Conservation (phyloP, 2,888 invertebrate species). For the Lithodes maja region DNA sequence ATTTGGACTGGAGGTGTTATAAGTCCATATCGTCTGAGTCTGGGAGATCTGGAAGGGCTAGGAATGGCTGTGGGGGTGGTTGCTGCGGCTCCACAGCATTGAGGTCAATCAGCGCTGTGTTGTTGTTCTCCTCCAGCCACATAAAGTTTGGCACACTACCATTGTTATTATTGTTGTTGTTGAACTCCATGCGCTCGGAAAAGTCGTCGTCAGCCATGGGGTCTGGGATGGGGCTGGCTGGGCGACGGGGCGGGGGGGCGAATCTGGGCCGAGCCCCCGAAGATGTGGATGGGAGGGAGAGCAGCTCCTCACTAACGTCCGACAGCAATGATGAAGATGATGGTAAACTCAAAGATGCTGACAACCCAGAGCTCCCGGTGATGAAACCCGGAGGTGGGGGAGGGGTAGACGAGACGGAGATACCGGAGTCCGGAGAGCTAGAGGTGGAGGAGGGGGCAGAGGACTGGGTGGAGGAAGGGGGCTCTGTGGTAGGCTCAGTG, state of each 20-base stretch:
- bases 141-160: slow-evolving; percentile 49
- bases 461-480: not conserved
- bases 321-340: not conserved
- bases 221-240: slow-evolving; percentile 58
- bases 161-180: slow-evolving; percentile 58
- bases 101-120: slow-evolving; percentile 56
- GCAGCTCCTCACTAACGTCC: slow-evolving; percentile 32
- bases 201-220: slow-evolving; percentile 60
- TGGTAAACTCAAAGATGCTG: slow-evolving; percentile 2
- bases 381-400: slow-evolving; percentile 40
- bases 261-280: slow-evolving; percentile 17
- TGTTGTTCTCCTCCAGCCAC: slow-evolving; percentile 66
- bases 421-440: slow-evolving; percentile 56
- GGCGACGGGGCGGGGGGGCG: slow-evolving; percentile 29
- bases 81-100: slow-evolving; percentile 51
- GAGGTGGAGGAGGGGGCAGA: slow-evolving; percentile 25
- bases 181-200: slow-evolving; percentile 59
- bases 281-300: slow-evolving; percentile 52
- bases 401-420: slow-evolving; percentile 48
- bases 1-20: slow-evolving; percentile 27
- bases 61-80: not conserved
- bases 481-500: not conserved
- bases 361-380: not conserved
- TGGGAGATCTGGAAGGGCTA: slow-evolving; percentile 52
- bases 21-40: slow-evolving; percentile 65